Percentiles rank a stretch among this genome's conserved stretches.
phyloP scores from a whole-genome alignment of 1,140 invertebrate species.

The Pollicipes pollicipes region DNA sequence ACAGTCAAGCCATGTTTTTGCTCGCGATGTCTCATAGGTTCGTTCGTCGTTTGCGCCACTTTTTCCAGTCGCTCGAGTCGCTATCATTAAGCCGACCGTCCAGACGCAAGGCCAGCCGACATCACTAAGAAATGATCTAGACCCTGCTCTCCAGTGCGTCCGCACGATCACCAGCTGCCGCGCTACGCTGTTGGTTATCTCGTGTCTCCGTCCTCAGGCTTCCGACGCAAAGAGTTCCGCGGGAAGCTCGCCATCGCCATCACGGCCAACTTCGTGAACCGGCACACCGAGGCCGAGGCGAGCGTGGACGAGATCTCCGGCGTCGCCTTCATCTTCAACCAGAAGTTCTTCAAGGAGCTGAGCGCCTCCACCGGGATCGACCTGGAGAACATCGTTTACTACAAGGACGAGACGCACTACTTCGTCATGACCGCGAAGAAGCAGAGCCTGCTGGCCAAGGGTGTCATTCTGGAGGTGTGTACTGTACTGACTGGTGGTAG shows the following conservation, averaged over 20 bases:
- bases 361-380: constrained; percentile 79
- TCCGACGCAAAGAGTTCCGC: constrained; percentile 86
- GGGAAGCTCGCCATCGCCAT: constrained; percentile 96
- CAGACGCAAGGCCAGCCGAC: too few species aligned
- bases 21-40: too few species aligned
- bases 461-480: constrained; percentile 60
- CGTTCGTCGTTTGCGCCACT: too few species aligned
- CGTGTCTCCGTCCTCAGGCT: too few species aligned
- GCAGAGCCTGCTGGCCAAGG: constrained; percentile 73
- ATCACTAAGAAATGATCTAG: too few species aligned
- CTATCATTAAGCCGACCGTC: too few species aligned
- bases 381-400: constrained; percentile 97
- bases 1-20: too few species aligned
- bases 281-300: constrained; percentile 80
- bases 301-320: constrained; percentile 91
- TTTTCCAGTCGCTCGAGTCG: too few species aligned
- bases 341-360: constrained; percentile 91
- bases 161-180: too few species aligned
- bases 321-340: constrained; percentile 95
- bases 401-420: constrained; percentile 97
- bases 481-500: too few species aligned
- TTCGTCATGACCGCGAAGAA: constrained; percentile 99
- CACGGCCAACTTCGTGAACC: constrained; percentile 95
- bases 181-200: too few species aligned
- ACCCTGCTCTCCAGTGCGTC: too few species aligned